Evolutionary conservation across 2,113 vertebrate species (phyloP).

Genomic region (Dicentrarchus labrax): DNA sequence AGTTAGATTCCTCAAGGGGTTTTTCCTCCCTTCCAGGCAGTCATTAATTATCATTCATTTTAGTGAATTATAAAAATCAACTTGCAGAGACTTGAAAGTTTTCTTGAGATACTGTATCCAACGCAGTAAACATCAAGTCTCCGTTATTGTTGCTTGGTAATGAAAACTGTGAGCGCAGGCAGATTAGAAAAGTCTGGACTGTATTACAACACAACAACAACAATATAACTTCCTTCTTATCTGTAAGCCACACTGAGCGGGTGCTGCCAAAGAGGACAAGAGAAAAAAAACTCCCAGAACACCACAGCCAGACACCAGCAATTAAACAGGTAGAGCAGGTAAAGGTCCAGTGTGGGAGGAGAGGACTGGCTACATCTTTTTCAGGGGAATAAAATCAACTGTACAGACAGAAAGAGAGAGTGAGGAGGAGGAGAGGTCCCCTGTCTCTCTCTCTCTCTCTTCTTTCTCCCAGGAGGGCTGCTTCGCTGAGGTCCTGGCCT

Average conservation of each 20-base stretch:
- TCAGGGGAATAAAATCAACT: conserved; percentile 42
- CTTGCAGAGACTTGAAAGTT: conserved; percentile 60
- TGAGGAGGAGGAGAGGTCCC: conserved; percentile 2
- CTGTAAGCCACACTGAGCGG: conserved; percentile 14
- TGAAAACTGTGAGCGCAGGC: background rate
- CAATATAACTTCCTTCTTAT: conserved; percentile 12
- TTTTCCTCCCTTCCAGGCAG: conserved; percentile 50
- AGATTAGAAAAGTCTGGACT: conserved; percentile 28
- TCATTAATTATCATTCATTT: conserved; percentile 50
- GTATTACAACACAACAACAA: conserved; percentile 1
- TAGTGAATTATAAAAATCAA: conserved; percentile 38
- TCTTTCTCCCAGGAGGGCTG: conserved; percentile 41
- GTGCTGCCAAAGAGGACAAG: background rate
- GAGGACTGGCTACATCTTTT: conserved; percentile 38
- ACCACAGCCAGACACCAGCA: conserved; percentile 19
- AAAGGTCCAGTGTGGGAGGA: conserved; percentile 41
- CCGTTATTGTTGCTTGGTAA: conserved; percentile 20
- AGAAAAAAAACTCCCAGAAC: background rate
- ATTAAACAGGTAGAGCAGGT: conserved; percentile 53
- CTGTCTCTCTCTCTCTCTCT: conserved; percentile 4
- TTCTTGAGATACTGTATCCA: conserved; percentile 48
- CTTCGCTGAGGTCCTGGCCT: conserved; percentile 64
- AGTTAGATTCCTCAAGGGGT: background rate
- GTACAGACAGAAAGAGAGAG: conserved; percentile 36
- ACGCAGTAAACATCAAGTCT: conserved; percentile 34